A percentile compares a stretch with the other conserved stretches of the same genome.
phyloP scores from a whole-genome alignment of 2,888 invertebrate species.

The Epirrhoe alternata region DNA sequence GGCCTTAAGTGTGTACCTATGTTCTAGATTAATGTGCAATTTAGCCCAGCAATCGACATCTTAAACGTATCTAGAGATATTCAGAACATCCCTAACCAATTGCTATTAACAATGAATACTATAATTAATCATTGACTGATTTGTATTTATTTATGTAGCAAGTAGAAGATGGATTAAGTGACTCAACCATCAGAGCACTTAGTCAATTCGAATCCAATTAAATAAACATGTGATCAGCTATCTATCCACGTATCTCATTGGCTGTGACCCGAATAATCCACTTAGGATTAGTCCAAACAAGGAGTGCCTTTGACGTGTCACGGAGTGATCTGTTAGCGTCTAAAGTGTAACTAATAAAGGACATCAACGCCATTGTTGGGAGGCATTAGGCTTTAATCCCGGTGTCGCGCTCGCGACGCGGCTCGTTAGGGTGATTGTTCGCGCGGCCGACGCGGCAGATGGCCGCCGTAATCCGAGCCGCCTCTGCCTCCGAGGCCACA shows the following conservation, averaged over 20 bases:
- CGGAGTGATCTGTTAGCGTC: slow-evolving; percentile 79
- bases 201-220: slow-evolving; percentile 52
- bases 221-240: slow-evolving; percentile 56
- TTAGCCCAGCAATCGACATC: too few species aligned
- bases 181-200: slow-evolving; percentile 35
- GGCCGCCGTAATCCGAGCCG: slow-evolving; percentile 81
- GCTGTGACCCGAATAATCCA: slow-evolving; percentile 71
- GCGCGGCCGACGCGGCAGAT: slow-evolving; percentile 72
- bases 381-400: slow-evolving; percentile 81
- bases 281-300: slow-evolving; percentile 82
- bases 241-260: slow-evolving; percentile 50
- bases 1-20: too few species aligned
- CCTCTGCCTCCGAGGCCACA: slow-evolving; percentile 49
- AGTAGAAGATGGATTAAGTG: slow-evolving; percentile 26
- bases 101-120: not conserved
- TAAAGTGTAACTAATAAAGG: slow-evolving; percentile 74
- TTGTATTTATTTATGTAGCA: slow-evolving; percentile 8
- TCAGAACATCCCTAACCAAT: not conserved
- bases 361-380: slow-evolving; percentile 78
- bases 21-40: too few species aligned
- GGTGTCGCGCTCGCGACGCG: slow-evolving; percentile 68
- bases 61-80: too few species aligned
- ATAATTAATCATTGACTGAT: slow-evolving; percentile 1
- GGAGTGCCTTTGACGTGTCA: slow-evolving; percentile 76
- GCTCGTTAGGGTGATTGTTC: slow-evolving; percentile 84